Evolutionary conservation across 2,797 vertebrate genomes (phyloP).

Genomic region (Clamator glandarius): DNA sequence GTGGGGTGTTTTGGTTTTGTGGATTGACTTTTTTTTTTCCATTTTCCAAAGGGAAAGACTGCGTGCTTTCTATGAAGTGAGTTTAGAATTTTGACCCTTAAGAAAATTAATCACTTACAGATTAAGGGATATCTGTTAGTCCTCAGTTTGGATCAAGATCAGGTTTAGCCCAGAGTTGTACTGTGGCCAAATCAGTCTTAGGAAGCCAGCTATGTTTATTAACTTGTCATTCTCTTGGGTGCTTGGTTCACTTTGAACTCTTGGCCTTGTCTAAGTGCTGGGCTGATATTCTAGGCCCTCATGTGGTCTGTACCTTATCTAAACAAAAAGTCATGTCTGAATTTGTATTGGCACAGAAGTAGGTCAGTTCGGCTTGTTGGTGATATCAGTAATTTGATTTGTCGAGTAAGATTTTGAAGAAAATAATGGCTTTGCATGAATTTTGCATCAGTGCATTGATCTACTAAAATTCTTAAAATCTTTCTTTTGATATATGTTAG

Average conservation of each 20-base stretch:
- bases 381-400: not conserved
- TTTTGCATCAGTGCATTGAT: not conserved
- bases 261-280: not conserved
- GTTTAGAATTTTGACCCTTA: not conserved
- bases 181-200: not conserved
- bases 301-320: not conserved
- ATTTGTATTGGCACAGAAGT: not conserved
- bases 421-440: not conserved
- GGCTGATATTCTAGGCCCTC: not conserved
- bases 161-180: not conserved
- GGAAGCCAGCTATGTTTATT: not conserved
- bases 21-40: not conserved
- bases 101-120: not conserved
- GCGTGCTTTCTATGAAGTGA: not conserved
- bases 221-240: not conserved
- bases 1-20: not conserved
- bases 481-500: not conserved
- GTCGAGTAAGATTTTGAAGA: not conserved
- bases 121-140: not conserved
- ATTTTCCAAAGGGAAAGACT: not conserved
- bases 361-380: not conserved
- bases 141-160: not conserved
- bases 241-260: not conserved
- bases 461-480: not conserved
- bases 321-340: not conserved